Evolutionary conservation across 2,888 invertebrate species (phyloP), one percentile per base, ranked within the genome.

Genomic region (Lasioglossum lativentre): DNA sequence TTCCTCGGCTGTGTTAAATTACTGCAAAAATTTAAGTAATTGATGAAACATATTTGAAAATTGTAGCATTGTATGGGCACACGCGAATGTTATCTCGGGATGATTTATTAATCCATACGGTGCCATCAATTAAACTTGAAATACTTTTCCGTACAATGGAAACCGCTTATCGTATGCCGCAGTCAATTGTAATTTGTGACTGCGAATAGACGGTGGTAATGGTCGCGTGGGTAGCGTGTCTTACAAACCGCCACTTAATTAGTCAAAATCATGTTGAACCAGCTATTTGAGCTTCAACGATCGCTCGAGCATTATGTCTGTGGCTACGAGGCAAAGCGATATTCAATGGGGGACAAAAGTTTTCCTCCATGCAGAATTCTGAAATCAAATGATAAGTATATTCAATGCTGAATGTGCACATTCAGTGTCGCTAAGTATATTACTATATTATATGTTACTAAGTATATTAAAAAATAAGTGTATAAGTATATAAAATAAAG

Each of bases 121-220:
- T 34, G 34, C 14, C 34, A 19, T 30, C 66, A 91, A 91, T 92
- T 71, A 89, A 90, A 92, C 91, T 89, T 89, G 27, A 71, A 27
- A 47, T 30, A 34, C 30, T 73, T 71, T 27, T n/a, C n/a, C 45
- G 16, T 52, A 47, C 14, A 42, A 40, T 27, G 90, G 88, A 86
- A 83, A 76, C 80, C 78, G 34, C 19, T 27, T 38, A 45, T 45
- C 16, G 42, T 45, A 45, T 71, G 16, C 42, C 42, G 27, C 12
- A 40, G 30, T 78, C 30, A 34, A 79, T 63, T 16, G 59, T 23
- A 19, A 72, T 72, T 78, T 73, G 40, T 47, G 45, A 63, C n/a
- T 59, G 30, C 42, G 63, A n/a, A 45, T 12, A 6, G 34, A 66
- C 27, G 47, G 52, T 52, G 68, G 4, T 23, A 27, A 70, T 76